Evolutionary conservation across 2,888 invertebrate species (phyloP).

Genomic region (Ophion ellenae): DNA sequence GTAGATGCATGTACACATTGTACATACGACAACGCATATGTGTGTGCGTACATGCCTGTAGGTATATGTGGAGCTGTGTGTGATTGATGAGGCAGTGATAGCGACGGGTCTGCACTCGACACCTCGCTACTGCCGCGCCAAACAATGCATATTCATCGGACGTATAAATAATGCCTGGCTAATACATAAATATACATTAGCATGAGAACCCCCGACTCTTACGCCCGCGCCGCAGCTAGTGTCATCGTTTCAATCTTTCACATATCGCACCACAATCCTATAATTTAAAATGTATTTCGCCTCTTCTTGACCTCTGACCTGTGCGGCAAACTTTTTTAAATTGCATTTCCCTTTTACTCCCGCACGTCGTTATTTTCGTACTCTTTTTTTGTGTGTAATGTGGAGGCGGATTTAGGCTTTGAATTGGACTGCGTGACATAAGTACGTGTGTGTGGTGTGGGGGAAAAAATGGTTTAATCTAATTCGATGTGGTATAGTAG

Average conservation of each 20-base stretch:
- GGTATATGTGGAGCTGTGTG: constrained; percentile 77
- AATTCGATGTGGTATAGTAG: too few species aligned
- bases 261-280: constrained; percentile 25
- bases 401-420: background rate
- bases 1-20: background rate
- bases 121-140: constrained; percentile 81
- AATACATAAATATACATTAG: constrained; percentile 83
- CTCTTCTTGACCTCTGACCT: background rate
- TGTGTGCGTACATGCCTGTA: background rate
- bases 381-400: background rate
- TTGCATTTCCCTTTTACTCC: constrained; percentile 10
- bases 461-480: too few species aligned
- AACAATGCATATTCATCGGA: constrained; percentile 83
- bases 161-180: constrained; percentile 83
- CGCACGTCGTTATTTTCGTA: background rate
- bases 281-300: constrained; percentile 12
- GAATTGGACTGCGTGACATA: background rate
- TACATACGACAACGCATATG: constrained; percentile 22
- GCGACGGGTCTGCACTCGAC: constrained; percentile 83
- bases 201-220: constrained; percentile 40
- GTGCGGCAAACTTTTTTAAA: background rate
- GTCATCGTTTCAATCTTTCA: constrained; percentile 40
- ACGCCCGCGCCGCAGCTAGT: background rate
- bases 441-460: too few species aligned
- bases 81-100: constrained; percentile 84